Evolutionary conservation across 2,888 invertebrate genomes (phyloP).

Genomic region (Synergus laeviventris): DNA sequence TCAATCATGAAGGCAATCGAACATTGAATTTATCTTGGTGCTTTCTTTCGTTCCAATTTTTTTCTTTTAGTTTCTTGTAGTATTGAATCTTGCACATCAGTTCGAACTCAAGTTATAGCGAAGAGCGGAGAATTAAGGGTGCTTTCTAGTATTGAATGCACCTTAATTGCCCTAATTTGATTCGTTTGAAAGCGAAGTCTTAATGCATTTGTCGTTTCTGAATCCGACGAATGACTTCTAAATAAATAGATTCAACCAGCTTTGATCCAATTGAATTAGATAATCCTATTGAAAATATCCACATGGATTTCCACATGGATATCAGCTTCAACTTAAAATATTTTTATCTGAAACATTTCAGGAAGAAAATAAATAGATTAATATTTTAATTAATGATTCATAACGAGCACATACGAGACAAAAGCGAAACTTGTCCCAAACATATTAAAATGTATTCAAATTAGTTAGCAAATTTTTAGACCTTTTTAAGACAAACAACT

Average conservation of each 20-base stretch:
- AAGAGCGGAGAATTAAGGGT: conserved; percentile 46
- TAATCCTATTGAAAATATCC: too few species aligned
- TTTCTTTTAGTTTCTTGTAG: conserved; percentile 19
- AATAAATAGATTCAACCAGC: background rate
- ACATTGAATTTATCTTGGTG: conserved; percentile 20
- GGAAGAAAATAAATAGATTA: too few species aligned
- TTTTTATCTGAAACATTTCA: too few species aligned
- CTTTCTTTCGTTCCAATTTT: conserved; percentile 15
- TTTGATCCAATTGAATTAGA: conserved; percentile 9
- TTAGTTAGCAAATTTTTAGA: too few species aligned
- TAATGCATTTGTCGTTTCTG: conserved; percentile 25
- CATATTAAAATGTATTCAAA: too few species aligned
- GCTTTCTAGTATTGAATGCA: conserved; percentile 65
- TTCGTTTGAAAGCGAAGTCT: conserved; percentile 55
- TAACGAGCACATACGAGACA: too few species aligned
- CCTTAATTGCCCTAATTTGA: conserved; percentile 74
- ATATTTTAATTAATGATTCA: too few species aligned
- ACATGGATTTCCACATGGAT: too few species aligned
- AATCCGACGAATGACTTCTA: conserved; percentile 15
- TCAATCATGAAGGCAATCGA: conserved; percentile 67
- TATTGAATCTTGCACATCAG: conserved; percentile 8
- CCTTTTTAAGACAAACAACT: too few species aligned
- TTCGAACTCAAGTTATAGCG: background rate
- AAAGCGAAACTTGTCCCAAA: too few species aligned
- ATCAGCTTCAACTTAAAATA: too few species aligned